Evolutionary conservation across 1,140 invertebrate genomes (phyloP), one percentile per base, ranked within the genome.

Genomic region (Artemia franciscana): DNA sequence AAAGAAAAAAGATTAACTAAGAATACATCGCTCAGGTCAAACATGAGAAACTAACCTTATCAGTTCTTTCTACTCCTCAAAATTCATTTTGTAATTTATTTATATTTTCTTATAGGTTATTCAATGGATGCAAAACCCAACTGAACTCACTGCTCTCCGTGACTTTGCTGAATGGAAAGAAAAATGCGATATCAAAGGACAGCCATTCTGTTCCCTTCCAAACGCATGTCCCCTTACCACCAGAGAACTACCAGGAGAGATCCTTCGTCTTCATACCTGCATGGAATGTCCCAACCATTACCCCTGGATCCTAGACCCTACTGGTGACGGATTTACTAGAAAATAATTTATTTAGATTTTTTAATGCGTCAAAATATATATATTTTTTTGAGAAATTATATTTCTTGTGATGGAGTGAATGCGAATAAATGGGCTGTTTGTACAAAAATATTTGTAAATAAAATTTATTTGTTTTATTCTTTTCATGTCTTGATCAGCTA

Each of bases 101-200:
- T n/a, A n/a, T n/a, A n/a, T n/a, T n/a, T 18, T 18, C 1, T 2
- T 51, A 15, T 18, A 84, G 78, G 90, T 94, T 5, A 88, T 96
- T 69, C 90, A 94, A 75, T 96, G 91, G 91, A 94, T 95, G 88
- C 90, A 93, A 75, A 88, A 86, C 65, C 92, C 92, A 39, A 92
- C 88, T 3, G 88, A 93, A 72, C 68, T 92, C 58, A 83, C 85
- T 9, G 82, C 81, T 15, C 78, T 94, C 39, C 79, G 87, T 68
- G 90, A 93, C 69, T 93, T 93, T 80, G 82, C 85, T 69, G 87
- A 91, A 70, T 93, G 90, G 90, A 93, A 93, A 73, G 89, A 92
- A 68, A 90, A 91, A 72, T 94, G 90, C 73, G 89, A 93, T 69
- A 85, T 93, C 57, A 91, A 92, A 73, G 89, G 89, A 57, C 86